A percentile compares a stretch with the other conserved stretches of the same genome.
phyloP scores from a whole-genome alignment of 2,113 vertebrate species.

The Drymodes brunneopygia region DNA sequence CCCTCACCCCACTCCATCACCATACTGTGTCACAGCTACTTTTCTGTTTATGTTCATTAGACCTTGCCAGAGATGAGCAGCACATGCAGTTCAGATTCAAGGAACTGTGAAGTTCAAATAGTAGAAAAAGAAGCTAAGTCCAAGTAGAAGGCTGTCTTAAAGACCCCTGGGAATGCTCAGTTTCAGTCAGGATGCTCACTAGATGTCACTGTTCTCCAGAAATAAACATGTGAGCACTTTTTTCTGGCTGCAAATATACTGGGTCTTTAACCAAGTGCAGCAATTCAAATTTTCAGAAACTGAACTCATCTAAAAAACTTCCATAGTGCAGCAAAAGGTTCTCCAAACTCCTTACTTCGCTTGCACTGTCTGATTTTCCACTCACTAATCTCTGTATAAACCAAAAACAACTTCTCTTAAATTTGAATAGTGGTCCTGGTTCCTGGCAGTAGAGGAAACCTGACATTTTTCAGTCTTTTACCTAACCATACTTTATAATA shows the following conservation, averaged over 20 bases:
- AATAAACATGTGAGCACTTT: not conserved
- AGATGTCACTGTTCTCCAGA: constrained; percentile 64
- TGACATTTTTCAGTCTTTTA: not conserved
- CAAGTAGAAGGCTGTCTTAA: not conserved
- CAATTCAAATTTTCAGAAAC: not conserved
- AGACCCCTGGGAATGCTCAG: not conserved
- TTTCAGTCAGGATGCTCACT: not conserved
- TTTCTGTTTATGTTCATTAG: not conserved
- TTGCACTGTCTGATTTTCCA: not conserved
- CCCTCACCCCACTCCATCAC: not conserved
- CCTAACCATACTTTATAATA: not conserved
- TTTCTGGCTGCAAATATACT: not conserved
- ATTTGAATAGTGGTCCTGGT: not conserved
- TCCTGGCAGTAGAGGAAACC: not conserved
- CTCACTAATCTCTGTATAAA: not conserved
- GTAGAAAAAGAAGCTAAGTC: not conserved
- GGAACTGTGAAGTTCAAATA: not conserved
- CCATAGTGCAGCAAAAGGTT: not conserved
- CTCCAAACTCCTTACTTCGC: not conserved
- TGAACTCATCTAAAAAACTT: not conserved
- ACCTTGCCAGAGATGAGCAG: not conserved
- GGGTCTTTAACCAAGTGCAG: not conserved
- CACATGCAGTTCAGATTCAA: not conserved
- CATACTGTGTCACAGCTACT: not conserved
- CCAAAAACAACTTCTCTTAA: not conserved